phyloP scores from a whole-genome alignment of 30 jellyfish, hydroid and myxozoan genomes.

The Pelagia noctiluca region DNA sequence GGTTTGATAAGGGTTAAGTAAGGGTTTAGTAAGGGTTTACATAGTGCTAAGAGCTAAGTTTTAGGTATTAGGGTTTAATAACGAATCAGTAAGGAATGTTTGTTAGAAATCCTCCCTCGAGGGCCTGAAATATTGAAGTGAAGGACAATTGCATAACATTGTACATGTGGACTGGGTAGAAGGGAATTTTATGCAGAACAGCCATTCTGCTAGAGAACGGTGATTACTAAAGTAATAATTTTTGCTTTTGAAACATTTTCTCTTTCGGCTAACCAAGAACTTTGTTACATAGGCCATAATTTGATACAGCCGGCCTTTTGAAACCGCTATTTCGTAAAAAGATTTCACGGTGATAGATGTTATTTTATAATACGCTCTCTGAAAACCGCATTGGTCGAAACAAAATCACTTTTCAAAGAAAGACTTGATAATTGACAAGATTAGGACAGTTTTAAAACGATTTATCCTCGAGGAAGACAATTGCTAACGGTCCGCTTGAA shows the following conservation, averaged over 20 bases:
- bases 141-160: no score
- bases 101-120: no score
- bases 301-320: slow-evolving; percentile 67
- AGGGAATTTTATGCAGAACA: no score
- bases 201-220: no score
- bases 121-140: no score
- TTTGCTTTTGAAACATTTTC: slow-evolving; percentile 29
- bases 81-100: no score
- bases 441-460: slow-evolving; percentile 68
- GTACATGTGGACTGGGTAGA: no score
- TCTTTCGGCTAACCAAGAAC: slow-evolving; percentile 61
- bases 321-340: slow-evolving; percentile 62
- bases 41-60: no score
- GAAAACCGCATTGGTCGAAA: slow-evolving; percentile 74
- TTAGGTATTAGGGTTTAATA: no score
- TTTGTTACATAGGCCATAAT: slow-evolving; percentile 59
- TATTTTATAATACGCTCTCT: slow-evolving; percentile 60
- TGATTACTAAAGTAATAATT: slow-evolving; percentile 44
- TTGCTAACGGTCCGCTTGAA: slow-evolving; percentile 73
- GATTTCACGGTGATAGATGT: slow-evolving; percentile 74
- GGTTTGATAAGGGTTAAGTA: no score
- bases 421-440: slow-evolving; percentile 60
- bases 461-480: slow-evolving; percentile 50
- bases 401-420: slow-evolving; percentile 44
- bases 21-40: no score